phyloP scores from a whole-genome alignment of 2,888 invertebrate species.

The Agriopis marginaria region DNA sequence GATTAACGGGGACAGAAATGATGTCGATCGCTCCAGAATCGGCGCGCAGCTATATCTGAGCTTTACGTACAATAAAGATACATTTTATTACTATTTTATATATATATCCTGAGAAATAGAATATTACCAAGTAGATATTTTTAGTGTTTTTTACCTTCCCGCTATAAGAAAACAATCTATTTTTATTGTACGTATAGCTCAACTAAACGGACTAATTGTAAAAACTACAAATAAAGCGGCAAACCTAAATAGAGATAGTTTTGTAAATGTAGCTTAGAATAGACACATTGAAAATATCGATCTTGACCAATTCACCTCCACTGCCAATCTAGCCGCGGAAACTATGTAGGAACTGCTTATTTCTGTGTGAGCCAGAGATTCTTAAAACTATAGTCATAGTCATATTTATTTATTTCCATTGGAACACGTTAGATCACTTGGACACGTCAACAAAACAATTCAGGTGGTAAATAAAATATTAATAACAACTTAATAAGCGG shows the following conservation, averaged over 20 bases:
- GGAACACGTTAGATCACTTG: no score
- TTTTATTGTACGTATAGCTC: slow-evolving; percentile 46
- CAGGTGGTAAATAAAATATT: no score
- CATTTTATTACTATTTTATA: no score
- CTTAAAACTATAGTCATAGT: no score
- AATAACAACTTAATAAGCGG: no score
- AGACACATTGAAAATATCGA: slow-evolving; percentile 26
- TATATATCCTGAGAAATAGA: no score
- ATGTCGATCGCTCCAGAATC: background rate
- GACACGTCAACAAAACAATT: no score
- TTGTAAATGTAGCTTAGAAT: slow-evolving; percentile 52
- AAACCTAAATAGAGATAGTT: slow-evolving; percentile 64
- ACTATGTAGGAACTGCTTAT: background rate
- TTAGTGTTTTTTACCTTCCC: no score
- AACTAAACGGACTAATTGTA: slow-evolving; percentile 56
- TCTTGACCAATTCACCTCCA: slow-evolving; percentile 69
- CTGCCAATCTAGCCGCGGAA: slow-evolving; percentile 49
- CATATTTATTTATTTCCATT: no score
- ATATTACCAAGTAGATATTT: no score
- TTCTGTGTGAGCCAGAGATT: no score
- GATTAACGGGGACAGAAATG: background rate
- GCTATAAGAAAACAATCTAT: slow-evolving; percentile 12
- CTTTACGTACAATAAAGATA: slow-evolving; percentile 47
- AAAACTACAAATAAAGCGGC: slow-evolving; percentile 56
- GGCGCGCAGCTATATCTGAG: slow-evolving; percentile 43